Conservation (phyloP, 2,797 vertebrate genomes). For the Diglossa cyanea region DNA sequence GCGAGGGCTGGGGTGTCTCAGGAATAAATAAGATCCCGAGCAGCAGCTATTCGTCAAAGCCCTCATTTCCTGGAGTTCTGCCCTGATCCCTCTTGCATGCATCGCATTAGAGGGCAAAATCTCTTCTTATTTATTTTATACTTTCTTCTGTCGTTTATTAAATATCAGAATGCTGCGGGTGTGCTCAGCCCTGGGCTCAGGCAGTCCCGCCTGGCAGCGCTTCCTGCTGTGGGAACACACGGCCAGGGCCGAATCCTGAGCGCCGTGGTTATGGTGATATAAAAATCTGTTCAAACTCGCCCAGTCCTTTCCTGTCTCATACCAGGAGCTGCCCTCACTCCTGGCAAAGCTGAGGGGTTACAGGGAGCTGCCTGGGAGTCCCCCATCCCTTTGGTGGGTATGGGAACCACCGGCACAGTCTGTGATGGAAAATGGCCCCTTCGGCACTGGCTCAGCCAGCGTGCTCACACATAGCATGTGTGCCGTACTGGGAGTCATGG, state of each 20-base stretch:
- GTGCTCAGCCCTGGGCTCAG: constrained; percentile 24
- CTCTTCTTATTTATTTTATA: constrained; percentile 29
- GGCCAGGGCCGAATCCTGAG: constrained; percentile 22
- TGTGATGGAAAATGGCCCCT: background rate
- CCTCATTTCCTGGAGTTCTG: constrained; percentile 64
- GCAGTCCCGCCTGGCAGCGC: constrained; percentile 9
- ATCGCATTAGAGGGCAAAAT: constrained; percentile 62
- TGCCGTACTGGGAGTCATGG: background rate
- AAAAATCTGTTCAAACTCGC: background rate
- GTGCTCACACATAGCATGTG: background rate
- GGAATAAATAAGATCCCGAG: constrained; percentile 52
- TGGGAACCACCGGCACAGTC: background rate
- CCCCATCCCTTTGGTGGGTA: background rate
- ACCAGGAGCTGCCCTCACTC: background rate
- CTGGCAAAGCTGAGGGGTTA: background rate
- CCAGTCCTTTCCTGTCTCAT: background rate
- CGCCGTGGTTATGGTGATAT: background rate
- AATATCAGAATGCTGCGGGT: constrained; percentile 64
- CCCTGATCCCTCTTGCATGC: constrained; percentile 66
- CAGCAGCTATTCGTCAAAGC: constrained; percentile 63
- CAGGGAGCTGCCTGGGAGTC: background rate
- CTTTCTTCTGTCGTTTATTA: constrained; percentile 63
- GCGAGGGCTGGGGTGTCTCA: constrained; percentile 64
- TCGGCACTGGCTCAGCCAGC: background rate
- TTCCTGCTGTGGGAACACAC: background rate